Base-by-base conservation (phyloP, 2,797 vertebrate genomes). In the Paedocypris micromegethes region DNA sequence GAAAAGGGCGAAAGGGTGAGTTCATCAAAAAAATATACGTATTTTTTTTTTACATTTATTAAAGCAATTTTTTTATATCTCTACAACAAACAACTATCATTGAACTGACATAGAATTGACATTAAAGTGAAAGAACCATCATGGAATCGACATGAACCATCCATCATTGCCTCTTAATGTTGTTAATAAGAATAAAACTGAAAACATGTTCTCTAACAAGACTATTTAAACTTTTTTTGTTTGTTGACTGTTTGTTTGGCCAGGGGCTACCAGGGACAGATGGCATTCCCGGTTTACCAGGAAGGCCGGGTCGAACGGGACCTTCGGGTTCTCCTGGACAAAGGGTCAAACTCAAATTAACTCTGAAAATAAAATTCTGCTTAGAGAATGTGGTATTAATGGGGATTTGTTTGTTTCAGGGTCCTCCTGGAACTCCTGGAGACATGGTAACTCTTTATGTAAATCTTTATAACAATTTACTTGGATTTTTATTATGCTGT, bases 221-320 rank as follows among this genome's bases (percentile, higher is more conserved):
- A 9, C 2, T 41, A 48, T 42, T 9, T 61, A n/a, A 5, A 3
- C 45, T 48, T 46, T 41, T 3, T 58, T 64, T 39, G 38, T 41
- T 69, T 43, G 40, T 55, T 73, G 40, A 62, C 6, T 46, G 7
- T 64, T 64, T 46, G 2, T 3, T 6, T 83, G 72, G 44, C 63
- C 78, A 96, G 94, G 94, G 94, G 59, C 76, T 88, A 48, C 77
- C 92, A 58, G 93, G 91, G 75, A 91, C 88, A 80, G 93, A 94
- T 0, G 94, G 93, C 40, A 71, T 95, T 76, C 94, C 93, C 0
- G 93, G 94, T 66, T 86, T 96, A 75, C 94, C 94, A 0, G 94
- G 94, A 42, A 86, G 93, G 73, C 93, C 92, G 0, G 94, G 94
- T 5, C 82, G 91, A 75, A 87, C 85, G 0, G 93, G 94, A 51